phyloP scores from a whole-genome alignment of 2,113 vertebrate genomes.

The Sylvietta virens region DNA sequence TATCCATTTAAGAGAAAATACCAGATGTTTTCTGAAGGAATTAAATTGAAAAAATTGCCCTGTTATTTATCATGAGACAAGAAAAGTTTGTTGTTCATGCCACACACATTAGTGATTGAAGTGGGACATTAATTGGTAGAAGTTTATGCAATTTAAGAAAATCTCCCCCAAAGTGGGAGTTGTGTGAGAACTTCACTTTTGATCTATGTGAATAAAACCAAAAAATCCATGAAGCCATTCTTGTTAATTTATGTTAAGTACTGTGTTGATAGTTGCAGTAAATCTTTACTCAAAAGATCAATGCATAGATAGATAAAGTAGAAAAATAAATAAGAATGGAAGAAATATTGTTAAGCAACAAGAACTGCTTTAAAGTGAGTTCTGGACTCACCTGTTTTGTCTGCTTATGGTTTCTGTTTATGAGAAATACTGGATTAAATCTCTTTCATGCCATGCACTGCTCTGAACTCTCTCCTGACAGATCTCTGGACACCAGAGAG shows the following conservation, averaged over 20 bases:
- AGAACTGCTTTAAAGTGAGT: background rate
- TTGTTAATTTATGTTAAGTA: slow-evolving; percentile 40
- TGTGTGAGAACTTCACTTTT: background rate
- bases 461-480: background rate
- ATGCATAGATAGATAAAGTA: background rate
- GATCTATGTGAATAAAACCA: background rate
- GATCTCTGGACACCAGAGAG: background rate
- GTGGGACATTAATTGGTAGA: background rate
- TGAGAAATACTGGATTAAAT: background rate
- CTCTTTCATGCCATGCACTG: background rate
- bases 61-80: background rate
- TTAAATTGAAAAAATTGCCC: background rate
- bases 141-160: background rate
- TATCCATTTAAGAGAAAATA: background rate
- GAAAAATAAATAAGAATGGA: background rate
- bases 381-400: background rate
- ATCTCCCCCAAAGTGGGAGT: background rate
- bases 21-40: background rate
- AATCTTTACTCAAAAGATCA: background rate
- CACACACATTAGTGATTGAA: background rate
- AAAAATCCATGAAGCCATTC: slow-evolving; percentile 22
- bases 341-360: background rate
- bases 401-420: background rate
- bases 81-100: background rate
- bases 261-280: slow-evolving; percentile 18